These are phyloP conservation scores for Apostichopus californicus DNA, from an alignment of 35 echinoderm and acorn worm species.

Conservation along the genomic window DNA sequence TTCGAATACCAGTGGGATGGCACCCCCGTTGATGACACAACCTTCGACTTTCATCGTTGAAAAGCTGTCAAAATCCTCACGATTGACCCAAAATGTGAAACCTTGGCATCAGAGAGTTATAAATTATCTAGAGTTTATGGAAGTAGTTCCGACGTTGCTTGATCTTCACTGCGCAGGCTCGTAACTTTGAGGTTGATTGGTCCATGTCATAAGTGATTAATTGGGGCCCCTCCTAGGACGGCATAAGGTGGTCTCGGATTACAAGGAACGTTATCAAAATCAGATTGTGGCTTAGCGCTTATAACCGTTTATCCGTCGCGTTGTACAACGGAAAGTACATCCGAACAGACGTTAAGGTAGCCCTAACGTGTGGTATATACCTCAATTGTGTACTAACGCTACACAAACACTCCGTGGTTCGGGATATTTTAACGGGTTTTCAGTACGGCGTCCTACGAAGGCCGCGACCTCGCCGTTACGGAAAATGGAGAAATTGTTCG, in stretches of 20 bases:
- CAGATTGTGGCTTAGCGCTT: neutral
- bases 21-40: neutral
- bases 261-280: neutral
- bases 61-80: neutral
- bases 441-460: neutral
- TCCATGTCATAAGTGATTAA: neutral
- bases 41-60: neutral
- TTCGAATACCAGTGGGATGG: neutral
- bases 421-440: too few relatives aligned
- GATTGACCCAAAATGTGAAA: neutral
- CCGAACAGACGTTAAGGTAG: too few relatives aligned
- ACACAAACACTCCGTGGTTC: neutral
- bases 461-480: neutral
- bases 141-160: slow-evolving; percentile 30
- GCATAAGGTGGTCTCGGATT: slow-evolving; percentile 45
- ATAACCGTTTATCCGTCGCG: neutral
- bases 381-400: neutral
- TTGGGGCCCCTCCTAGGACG: neutral
- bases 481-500: slow-evolving; percentile 17
- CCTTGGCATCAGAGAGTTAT: neutral
- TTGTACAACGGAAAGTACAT: neutral
- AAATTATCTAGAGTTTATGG: neutral
- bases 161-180: neutral
- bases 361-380: too few relatives aligned
- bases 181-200: slow-evolving; percentile 9